A percentile compares a stretch with the other conserved stretches of the same genome.
Conservation (phyloP, 2,113 vertebrate species). For the Syngnathus floridae region DNA sequence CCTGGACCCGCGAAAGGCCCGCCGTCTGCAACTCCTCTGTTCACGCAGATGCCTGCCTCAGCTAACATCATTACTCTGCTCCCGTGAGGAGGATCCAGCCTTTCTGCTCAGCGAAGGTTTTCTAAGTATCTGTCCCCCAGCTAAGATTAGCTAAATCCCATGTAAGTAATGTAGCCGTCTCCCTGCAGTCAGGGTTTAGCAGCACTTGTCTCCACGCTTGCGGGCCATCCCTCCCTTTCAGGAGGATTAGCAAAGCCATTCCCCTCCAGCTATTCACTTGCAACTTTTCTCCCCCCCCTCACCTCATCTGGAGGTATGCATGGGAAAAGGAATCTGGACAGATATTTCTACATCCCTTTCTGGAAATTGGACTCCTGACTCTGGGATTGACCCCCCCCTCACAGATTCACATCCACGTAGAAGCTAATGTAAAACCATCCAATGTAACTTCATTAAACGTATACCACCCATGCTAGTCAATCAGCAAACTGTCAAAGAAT, state of each 20-base stretch:
- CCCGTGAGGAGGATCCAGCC: slow-evolving; percentile 78
- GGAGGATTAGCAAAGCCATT: slow-evolving; percentile 76
- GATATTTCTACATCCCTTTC: slow-evolving; percentile 68
- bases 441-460: slow-evolving; percentile 31
- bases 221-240: slow-evolving; percentile 77
- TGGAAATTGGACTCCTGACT: slow-evolving; percentile 55
- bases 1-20: slow-evolving; percentile 63
- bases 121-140: slow-evolving; percentile 83
- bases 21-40: slow-evolving; percentile 71
- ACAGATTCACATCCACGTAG: slow-evolving; percentile 28
- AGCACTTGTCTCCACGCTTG: slow-evolving; percentile 77
- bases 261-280: slow-evolving; percentile 79
- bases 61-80: slow-evolving; percentile 79
- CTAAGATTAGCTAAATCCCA: slow-evolving; percentile 84
- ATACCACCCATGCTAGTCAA: slow-evolving; percentile 57
- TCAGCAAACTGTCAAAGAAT: slow-evolving; percentile 55
- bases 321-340: slow-evolving; percentile 68
- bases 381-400: slow-evolving; percentile 57
- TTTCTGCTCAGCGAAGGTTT: slow-evolving; percentile 77
- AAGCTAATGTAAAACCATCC: slow-evolving; percentile 44
- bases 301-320: slow-evolving; percentile 72
- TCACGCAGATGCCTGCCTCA: slow-evolving; percentile 74
- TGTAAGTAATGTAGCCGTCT: slow-evolving; percentile 82
- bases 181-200: slow-evolving; percentile 79
- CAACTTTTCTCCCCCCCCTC: slow-evolving; percentile 72